phyloP scores from a whole-genome alignment of 2,888 invertebrate genomes.

The Epinotia nisella region DNA sequence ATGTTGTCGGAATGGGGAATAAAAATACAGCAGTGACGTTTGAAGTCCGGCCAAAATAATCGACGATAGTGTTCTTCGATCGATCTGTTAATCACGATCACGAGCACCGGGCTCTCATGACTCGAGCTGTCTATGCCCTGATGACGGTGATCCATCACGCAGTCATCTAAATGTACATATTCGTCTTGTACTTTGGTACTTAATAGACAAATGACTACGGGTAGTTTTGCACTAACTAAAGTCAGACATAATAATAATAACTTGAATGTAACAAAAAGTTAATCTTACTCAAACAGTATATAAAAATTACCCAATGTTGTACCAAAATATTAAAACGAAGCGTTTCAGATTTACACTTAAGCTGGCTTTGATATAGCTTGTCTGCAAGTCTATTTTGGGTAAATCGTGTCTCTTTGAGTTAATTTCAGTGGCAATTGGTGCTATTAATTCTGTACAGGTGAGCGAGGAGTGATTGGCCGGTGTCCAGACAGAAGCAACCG shows the following conservation, averaged over 20 bases:
- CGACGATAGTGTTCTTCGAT: conserved; percentile 55
- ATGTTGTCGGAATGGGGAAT: conserved; percentile 55
- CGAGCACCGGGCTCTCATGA: conserved; percentile 51
- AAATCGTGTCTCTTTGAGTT: conserved; percentile 54
- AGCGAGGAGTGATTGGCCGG: conserved; percentile 72
- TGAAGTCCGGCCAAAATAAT: conserved; percentile 72
- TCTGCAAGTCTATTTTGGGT: conserved; percentile 27
- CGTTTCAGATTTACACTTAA: not conserved
- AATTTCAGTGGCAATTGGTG: conserved; percentile 58
- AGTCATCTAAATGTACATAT: conserved; percentile 29
- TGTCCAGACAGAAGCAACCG: conserved; percentile 66
- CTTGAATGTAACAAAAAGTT: not conserved
- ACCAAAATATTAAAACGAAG: not conserved
- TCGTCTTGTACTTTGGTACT: conserved; percentile 6
- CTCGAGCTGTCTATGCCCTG: conserved; percentile 27
- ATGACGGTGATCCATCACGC: conserved; percentile 52
- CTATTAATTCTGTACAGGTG: conserved; percentile 73
- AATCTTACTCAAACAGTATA: not conserved
- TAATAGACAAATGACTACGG: not conserved
- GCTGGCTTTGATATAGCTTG: conserved; percentile 2
- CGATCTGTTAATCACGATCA: conserved; percentile 52
- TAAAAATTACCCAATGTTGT: not conserved
- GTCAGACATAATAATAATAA: not conserved
- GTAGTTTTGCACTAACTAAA: not conserved
- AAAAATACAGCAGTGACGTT: conserved; percentile 70